A percentile compares a stretch with the other conserved stretches of the same genome.
phyloP scores from a whole-genome alignment of 1,140 invertebrate genomes.

The Belonocnema kinseyi region DNA sequence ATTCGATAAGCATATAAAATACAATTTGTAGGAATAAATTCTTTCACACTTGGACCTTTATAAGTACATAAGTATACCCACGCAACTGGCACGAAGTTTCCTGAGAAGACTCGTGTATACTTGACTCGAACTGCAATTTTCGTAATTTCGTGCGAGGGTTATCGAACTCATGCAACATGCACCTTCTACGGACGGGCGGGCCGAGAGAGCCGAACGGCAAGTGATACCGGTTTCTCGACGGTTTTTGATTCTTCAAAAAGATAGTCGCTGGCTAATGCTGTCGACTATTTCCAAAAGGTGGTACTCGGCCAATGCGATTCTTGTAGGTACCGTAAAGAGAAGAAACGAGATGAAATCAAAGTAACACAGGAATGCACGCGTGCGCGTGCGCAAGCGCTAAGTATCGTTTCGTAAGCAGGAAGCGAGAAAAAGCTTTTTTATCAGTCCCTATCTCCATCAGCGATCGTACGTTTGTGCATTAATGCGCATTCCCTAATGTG shows the following conservation, averaged over 20 bases:
- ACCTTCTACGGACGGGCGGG: constrained; percentile 9
- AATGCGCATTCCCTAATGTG: constrained; percentile 22
- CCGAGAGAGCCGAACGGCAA: constrained; percentile 20
- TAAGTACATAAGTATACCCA: constrained; percentile 26
- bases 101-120: not conserved
- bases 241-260: constrained; percentile 26
- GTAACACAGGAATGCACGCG: constrained; percentile 22
- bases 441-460: constrained; percentile 3
- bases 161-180: constrained; percentile 47
- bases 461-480: constrained; percentile 15
- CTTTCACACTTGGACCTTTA: constrained; percentile 13
- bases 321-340: constrained; percentile 30
- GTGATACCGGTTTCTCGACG: constrained; percentile 31
- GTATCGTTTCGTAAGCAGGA: constrained; percentile 27
- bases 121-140: constrained; percentile 52
- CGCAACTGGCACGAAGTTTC: not conserved
- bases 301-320: constrained; percentile 25
- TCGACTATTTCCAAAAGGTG: constrained; percentile 31
- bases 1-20: constrained; percentile 14
- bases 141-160: constrained; percentile 56
- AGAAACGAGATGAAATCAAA: constrained; percentile 28
- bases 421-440: constrained; percentile 15
- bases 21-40: constrained; percentile 12
- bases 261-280: constrained; percentile 21
- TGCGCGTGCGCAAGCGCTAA: constrained; percentile 9